Evolutionary conservation across 2,888 invertebrate genomes (phyloP).

Genomic region (Agrotis puta): DNA sequence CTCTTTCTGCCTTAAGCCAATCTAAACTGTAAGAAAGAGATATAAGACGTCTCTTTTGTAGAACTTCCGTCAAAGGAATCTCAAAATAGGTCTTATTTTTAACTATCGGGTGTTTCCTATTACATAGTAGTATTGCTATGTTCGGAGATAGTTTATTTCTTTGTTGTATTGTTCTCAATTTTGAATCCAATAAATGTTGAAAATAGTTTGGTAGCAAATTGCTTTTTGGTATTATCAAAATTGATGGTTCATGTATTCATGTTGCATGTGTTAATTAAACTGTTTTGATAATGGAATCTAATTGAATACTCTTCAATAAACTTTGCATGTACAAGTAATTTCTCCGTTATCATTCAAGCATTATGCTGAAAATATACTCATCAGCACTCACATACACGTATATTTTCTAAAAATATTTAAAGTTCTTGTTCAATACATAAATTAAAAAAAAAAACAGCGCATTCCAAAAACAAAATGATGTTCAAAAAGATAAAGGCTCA

Average conservation of each 20-base stretch:
- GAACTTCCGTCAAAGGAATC: slow-evolving; percentile 59
- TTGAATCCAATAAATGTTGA: not conserved
- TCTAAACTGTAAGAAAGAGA: slow-evolving; percentile 55
- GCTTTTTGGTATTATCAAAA: not conserved
- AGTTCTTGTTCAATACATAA: not conserved
- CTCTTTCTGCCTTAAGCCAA: slow-evolving; percentile 49
- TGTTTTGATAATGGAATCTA: not conserved
- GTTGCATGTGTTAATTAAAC: not conserved
- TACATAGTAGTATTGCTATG: slow-evolving; percentile 23
- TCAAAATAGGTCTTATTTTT: slow-evolving; percentile 60
- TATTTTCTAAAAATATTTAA: not conserved
- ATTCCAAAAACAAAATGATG: slow-evolving; percentile 12
- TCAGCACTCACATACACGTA: not conserved
- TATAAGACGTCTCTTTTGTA: slow-evolving; percentile 46
- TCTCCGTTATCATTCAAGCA: not conserved
- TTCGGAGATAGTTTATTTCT: not conserved
- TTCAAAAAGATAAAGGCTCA: slow-evolving; percentile 3
- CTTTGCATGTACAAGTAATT: not conserved
- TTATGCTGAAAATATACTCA: not conserved
- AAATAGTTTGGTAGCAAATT: not conserved
- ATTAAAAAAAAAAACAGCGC: not conserved
- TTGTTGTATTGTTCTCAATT: not conserved
- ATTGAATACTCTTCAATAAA: not conserved
- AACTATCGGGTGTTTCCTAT: slow-evolving; percentile 32
- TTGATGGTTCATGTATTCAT: too few relatives aligned